Evolutionary conservation across 2,888 invertebrate species (phyloP).

Genomic region (Campoplex capitator): DNA sequence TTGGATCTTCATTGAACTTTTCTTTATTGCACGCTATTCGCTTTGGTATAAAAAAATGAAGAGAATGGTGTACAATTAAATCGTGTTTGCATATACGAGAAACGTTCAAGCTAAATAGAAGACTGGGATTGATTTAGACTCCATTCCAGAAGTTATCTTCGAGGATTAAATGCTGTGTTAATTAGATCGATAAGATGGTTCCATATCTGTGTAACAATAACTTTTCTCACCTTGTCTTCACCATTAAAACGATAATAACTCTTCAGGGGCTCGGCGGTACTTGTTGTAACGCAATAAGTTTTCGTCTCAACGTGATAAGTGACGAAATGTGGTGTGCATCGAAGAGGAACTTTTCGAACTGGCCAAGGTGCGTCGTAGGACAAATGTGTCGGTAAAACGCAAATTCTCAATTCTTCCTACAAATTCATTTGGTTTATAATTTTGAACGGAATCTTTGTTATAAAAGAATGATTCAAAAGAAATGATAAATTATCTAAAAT

Average conservation of each 20-base stretch:
- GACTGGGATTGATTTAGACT: no score
- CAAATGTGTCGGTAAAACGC: conserved; percentile 95
- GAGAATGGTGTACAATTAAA: no score
- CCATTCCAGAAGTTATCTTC: not conserved
- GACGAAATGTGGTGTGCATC: conserved; percentile 96
- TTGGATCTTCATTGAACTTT: no score
- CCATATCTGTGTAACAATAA: not conserved
- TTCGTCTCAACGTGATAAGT: conserved; percentile 97
- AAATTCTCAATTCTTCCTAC: conserved; percentile 94
- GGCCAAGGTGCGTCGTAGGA: conserved; percentile 98
- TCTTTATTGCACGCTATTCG: no score
- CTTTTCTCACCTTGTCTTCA: conserved; percentile 93
- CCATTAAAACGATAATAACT: conserved; percentile 96
- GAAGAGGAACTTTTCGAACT: conserved; percentile 96
- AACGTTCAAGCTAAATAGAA: no score
- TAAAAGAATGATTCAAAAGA: not conserved
- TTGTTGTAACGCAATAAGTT: conserved; percentile 96
- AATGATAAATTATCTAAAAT: conserved; percentile 33
- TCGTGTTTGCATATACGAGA: no score
- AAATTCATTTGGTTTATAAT: conserved; percentile 61
- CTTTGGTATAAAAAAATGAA: no score
- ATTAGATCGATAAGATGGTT: no score
- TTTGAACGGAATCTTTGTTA: not conserved
- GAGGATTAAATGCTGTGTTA: not conserved
- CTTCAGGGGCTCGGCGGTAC: conserved; percentile 90